Percentiles rank a stretch among this genome's conserved stretches.
phyloP scores from a whole-genome alignment of 2,797 vertebrate genomes.

The Gastrophryne carolinensis region DNA sequence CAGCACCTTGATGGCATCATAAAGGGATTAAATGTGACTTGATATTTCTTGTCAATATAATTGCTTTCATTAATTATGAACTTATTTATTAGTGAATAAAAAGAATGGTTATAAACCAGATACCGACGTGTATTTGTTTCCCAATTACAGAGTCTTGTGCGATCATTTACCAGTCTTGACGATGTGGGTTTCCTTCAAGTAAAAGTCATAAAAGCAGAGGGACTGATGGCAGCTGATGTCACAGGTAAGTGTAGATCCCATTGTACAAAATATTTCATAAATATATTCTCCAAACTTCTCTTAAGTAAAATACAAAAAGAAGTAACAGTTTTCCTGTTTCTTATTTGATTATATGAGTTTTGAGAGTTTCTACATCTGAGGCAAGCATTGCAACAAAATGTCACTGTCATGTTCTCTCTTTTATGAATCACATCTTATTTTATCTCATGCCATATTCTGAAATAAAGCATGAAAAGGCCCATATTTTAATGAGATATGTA shows the following conservation, averaged over 20 bases:
- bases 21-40: too few species aligned
- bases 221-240: constrained; percentile 96
- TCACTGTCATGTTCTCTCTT: too few species aligned
- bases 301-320: constrained; percentile 31
- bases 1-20: too few species aligned
- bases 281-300: constrained; percentile 18
- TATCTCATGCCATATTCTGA: too few species aligned
- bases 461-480: too few species aligned
- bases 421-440: too few species aligned
- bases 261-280: not conserved
- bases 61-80: too few species aligned
- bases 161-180: constrained; percentile 87
- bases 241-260: constrained; percentile 81
- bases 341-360: constrained; percentile 17
- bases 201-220: constrained; percentile 95
- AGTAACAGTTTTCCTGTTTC: constrained; percentile 37
- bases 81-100: too few species aligned
- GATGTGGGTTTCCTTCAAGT: constrained; percentile 96
- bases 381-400: not conserved
- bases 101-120: too few species aligned
- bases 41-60: too few species aligned
- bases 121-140: not conserved
- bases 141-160: constrained; percentile 77
- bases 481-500: too few species aligned
- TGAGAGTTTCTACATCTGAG: constrained; percentile 20